Evolutionary conservation across 2,888 invertebrate genomes (phyloP).

Genomic region (Hipparchia sbordonii): DNA sequence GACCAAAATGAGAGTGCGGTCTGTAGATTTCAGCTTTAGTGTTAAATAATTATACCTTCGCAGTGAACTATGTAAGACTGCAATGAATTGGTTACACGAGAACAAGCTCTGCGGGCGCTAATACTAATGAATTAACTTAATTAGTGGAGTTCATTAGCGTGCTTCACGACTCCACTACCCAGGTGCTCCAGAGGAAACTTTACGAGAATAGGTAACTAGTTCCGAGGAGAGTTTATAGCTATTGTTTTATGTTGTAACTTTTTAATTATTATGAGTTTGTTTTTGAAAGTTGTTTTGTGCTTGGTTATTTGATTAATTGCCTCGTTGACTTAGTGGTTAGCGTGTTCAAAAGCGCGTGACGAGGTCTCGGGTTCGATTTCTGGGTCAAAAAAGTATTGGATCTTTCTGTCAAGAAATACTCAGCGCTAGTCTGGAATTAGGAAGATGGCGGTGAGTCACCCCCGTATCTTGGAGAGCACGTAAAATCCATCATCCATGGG

Average conservation of each 20-base stretch:
- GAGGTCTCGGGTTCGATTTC: too few relatives aligned
- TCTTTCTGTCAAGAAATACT: too few relatives aligned
- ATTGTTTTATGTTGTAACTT: neutral
- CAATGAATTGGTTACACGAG: constrained; percentile 21
- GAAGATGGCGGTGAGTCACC: too few relatives aligned
- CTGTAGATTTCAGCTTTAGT: neutral
- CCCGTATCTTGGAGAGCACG: too few relatives aligned
- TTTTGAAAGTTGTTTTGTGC: neutral
- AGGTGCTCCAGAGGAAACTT: neutral
- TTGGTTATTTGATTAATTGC: neutral
- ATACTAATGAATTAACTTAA: constrained; percentile 18
- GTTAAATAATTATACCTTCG: neutral
- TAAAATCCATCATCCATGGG: too few relatives aligned
- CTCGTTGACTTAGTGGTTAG: too few relatives aligned
- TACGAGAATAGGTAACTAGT: neutral
- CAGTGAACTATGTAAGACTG: neutral
- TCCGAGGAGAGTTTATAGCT: neutral
- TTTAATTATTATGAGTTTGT: neutral
- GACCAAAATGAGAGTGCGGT: too few relatives aligned
- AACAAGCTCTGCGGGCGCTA: constrained; percentile 10
- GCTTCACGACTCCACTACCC: neutral
- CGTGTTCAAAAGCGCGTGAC: neutral
- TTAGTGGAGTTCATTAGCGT: constrained; percentile 15
- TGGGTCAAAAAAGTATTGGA: too few relatives aligned
- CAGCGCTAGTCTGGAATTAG: too few relatives aligned